Percentiles rank a stretch among this genome's conserved stretches.
Evolutionary conservation across 2,797 vertebrate genomes (phyloP).

Genomic region (Enteromius radiatus): DNA sequence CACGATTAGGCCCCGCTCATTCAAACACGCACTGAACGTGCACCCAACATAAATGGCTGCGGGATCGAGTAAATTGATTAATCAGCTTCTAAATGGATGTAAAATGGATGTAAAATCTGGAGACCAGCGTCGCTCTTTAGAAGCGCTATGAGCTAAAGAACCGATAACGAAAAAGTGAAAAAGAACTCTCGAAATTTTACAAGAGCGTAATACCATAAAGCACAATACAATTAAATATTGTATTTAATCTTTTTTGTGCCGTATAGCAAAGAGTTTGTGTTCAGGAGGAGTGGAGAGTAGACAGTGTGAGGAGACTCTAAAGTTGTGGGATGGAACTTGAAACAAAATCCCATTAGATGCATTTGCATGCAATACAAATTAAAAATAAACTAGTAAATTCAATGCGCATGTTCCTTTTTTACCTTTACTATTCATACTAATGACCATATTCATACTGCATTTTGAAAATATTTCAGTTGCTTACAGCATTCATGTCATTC

Average conservation of each 20-base stretch:
- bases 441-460: background rate
- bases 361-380: background rate
- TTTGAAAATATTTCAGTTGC: background rate
- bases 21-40: constrained; percentile 63
- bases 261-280: background rate
- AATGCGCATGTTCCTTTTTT: background rate
- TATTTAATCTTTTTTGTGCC: constrained; percentile 20
- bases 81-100: constrained; percentile 79
- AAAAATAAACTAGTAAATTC: background rate
- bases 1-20: constrained; percentile 72
- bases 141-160: constrained; percentile 35
- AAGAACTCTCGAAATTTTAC: constrained; percentile 37
- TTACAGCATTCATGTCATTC: background rate
- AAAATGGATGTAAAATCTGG: constrained; percentile 65
- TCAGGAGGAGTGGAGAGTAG: constrained; percentile 12
- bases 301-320: constrained; percentile 16
- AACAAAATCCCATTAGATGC: background rate
- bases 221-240: constrained; percentile 47
- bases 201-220: constrained; percentile 43
- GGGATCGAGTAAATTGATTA: constrained; percentile 76
- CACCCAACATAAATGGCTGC: constrained; percentile 39
- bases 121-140: constrained; percentile 68
- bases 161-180: constrained; percentile 23
- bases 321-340: background rate
- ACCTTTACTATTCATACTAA: background rate